A percentile compares a stretch with the other conserved stretches of the same genome.
phyloP scores from a whole-genome alignment of 2,888 invertebrate genomes.

The Protophormia terraenovae region DNA sequence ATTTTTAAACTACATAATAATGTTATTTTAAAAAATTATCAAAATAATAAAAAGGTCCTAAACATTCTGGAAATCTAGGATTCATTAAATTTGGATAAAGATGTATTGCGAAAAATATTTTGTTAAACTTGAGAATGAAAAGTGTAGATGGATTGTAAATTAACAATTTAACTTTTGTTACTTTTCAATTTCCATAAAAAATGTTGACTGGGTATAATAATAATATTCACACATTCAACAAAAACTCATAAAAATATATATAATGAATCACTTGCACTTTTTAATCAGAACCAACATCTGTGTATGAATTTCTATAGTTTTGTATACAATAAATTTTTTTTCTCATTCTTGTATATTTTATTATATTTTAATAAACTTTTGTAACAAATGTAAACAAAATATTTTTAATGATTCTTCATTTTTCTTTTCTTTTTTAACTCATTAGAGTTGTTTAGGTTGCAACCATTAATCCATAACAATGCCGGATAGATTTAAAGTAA shows the following conservation, averaged over 20 bases:
- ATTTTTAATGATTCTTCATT: neutral
- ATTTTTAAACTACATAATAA: no score
- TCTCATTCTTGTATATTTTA: neutral
- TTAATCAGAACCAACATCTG: neutral
- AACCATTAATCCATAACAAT: conserved; percentile 68
- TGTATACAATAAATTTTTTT: neutral
- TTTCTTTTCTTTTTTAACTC: neutral
- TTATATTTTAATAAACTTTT: neutral
- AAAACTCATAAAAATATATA: neutral
- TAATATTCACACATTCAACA: neutral
- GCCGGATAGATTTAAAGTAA: conserved; percentile 80
- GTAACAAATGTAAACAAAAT: neutral
- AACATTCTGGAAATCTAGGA: no score
- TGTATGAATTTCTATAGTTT: neutral
- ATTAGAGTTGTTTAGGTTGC: conserved; percentile 35
- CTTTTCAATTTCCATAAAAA: no score
- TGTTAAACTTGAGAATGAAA: no score
- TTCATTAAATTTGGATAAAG: no score
- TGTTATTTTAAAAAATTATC: no score
- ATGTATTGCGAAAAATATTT: no score
- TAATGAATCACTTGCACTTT: conserved; percentile 2
- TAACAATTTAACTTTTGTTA: no score
- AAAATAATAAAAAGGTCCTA: no score
- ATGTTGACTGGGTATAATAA: no score
- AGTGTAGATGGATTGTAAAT: no score